Conservation (phyloP, 2,888 invertebrate species). For the Sussaba pulchella region DNA sequence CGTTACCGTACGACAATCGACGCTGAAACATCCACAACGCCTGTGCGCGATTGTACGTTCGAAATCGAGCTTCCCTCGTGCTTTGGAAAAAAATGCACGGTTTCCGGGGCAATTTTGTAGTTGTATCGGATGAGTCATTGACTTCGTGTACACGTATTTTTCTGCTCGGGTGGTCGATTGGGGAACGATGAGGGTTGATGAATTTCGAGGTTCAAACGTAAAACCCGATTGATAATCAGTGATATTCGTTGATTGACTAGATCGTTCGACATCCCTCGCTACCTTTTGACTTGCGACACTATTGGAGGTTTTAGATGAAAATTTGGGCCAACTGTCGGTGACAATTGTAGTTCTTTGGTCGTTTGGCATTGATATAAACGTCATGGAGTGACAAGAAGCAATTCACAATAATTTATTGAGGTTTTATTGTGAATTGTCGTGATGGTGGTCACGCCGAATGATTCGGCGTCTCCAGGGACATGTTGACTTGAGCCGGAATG, state of each 20-base stretch:
- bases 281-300: neutral
- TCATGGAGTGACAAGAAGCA: too few species aligned
- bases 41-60: constrained; percentile 14
- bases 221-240: constrained; percentile 47
- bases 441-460: too few species aligned
- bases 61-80: constrained; percentile 22
- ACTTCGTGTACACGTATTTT: constrained; percentile 7
- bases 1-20: constrained; percentile 41
- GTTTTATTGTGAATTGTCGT: too few species aligned
- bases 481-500: too few species aligned
- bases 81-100: constrained; percentile 17
- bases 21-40: constrained; percentile 33
- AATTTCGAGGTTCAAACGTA: constrained; percentile 40
- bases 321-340: too few species aligned
- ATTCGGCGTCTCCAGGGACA: too few species aligned
- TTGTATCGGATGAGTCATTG: neutral
- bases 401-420: too few species aligned
- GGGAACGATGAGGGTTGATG: too few species aligned
- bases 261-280: constrained; percentile 11
- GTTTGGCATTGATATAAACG: too few species aligned
- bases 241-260: constrained; percentile 13
- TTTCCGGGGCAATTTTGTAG: too few species aligned
- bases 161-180: constrained; percentile 31
- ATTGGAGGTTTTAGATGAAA: neutral
- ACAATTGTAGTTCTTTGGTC: too few species aligned